Evolutionary conservation across 2,113 vertebrate genomes (phyloP).

Genomic region (Hemibagrus wyckioides): DNA sequence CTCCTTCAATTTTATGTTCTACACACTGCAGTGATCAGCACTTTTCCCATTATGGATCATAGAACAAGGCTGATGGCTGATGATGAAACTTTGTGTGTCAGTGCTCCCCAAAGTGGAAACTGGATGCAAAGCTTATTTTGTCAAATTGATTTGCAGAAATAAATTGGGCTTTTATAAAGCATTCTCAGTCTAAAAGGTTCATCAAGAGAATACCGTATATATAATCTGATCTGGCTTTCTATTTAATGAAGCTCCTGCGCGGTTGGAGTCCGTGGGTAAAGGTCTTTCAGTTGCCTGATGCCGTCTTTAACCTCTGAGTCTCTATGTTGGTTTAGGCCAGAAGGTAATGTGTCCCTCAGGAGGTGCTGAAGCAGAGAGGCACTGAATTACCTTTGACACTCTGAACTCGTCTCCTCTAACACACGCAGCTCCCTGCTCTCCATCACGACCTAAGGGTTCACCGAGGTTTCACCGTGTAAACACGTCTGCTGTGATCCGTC

Average conservation of each 20-base stretch:
- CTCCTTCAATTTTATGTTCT: neutral
- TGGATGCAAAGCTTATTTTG: too few species aligned
- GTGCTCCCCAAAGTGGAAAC: neutral
- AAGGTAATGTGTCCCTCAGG: conserved; percentile 52
- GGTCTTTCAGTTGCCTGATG: neutral
- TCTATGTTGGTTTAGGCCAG: conserved; percentile 48
- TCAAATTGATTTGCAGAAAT: conserved; percentile 1
- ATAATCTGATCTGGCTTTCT: neutral
- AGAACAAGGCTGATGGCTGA: neutral
- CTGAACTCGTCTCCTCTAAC: conserved; percentile 43
- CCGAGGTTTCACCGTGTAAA: conserved; percentile 39
- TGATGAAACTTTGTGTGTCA: neutral
- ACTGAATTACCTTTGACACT: conserved; percentile 49
- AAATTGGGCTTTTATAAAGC: neutral
- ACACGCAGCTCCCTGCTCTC: conserved; percentile 32
- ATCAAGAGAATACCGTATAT: neutral
- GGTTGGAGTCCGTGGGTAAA: neutral
- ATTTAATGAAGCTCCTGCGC: neutral
- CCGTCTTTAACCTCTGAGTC: conserved; percentile 43
- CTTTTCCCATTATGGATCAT: neutral
- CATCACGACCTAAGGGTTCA: conserved; percentile 26
- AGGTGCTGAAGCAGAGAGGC: conserved; percentile 36
- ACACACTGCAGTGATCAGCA: neutral
- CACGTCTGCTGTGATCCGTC: conserved; percentile 38
- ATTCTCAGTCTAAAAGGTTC: neutral